Evolutionary conservation across 2,113 vertebrate genomes (phyloP), one percentile per base, ranked within the genome.

Genomic region (Ochotona curzoniae): DNA sequence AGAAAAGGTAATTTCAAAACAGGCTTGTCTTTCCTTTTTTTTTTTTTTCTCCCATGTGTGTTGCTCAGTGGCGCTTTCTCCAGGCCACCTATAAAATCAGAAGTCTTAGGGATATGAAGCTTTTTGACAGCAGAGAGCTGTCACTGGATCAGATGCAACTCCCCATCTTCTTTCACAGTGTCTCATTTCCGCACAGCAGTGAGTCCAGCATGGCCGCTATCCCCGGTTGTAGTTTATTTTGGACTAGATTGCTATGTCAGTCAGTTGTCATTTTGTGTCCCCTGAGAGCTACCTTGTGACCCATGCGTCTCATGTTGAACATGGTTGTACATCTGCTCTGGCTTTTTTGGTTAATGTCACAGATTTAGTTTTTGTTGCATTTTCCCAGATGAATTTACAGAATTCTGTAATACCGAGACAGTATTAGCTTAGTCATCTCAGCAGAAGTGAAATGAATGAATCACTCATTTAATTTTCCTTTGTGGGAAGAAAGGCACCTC

Each of bases 161-260:
- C 15, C 11, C 73, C 60, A 10, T 95, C 90, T 89, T 83, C 32
- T 38, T 93, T 73, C 38, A 28, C 60, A 76, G 61, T n/a, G 63
- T 75, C 83, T 84, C 75, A 32, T 93, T 83, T 76, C 51, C 96
- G 80, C 63, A 18, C 35, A 60, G 92, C 76, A 96, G 76, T 47
- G 51, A 84, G 23, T 81, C 81, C 12, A 30, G 69, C 21, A 61
- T 87, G 84, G 83, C 94, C 63, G 71, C 97, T 96, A 90, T 85
- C 74, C 66, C 93, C 88, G 73, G 90, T 93, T 92, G 76, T 96
- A 93, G 95, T 97, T 97, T 95, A 96, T 96, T 96, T 96, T 88
- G 79, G 90, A 47, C 8, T 1, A 76, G 86, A 95, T 94, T 89
- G 90, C 32, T 76, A 61, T 93, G 57, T 93, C 93, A 92, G 70